Evolutionary conservation across 2,888 invertebrate genomes (phyloP).

Genomic region (Cephus rjabovi): DNA sequence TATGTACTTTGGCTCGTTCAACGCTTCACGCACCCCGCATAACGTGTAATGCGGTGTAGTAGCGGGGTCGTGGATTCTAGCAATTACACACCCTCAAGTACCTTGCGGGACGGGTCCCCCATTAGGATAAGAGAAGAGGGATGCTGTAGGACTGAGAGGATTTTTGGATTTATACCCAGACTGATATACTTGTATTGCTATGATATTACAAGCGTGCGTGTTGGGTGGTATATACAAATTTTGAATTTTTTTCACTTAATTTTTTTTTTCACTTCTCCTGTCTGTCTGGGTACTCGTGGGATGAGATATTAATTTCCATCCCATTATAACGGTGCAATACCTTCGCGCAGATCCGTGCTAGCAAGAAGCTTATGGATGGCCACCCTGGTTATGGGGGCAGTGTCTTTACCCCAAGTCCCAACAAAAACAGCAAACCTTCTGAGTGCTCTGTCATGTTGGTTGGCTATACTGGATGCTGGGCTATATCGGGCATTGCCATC

Average conservation of each 20-base stretch:
- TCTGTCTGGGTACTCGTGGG: too few species aligned
- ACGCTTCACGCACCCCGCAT: slow-evolving; percentile 43
- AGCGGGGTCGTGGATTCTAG: slow-evolving; percentile 64
- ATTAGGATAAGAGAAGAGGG: slow-evolving; percentile 62
- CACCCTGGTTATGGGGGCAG: not conserved
- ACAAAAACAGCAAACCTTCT: slow-evolving; percentile 40
- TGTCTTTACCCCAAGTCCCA: not conserved
- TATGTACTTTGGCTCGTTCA: slow-evolving; percentile 41
- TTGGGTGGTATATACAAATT: too few species aligned
- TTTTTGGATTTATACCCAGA: slow-evolving; percentile 45
- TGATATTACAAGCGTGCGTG: too few species aligned
- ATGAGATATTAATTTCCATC: too few species aligned
- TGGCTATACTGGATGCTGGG: slow-evolving; percentile 41
- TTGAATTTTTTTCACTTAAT: too few species aligned
- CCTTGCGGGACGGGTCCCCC: slow-evolving; percentile 61
- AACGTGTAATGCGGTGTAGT: slow-evolving; percentile 60
- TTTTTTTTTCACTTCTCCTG: too few species aligned
- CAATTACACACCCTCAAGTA: slow-evolving; percentile 65
- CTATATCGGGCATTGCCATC: slow-evolving; percentile 39
- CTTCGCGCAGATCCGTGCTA: too few species aligned
- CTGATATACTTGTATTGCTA: too few species aligned
- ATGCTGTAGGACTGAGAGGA: slow-evolving; percentile 53
- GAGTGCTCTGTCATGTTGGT: slow-evolving; percentile 51
- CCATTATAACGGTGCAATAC: too few species aligned
- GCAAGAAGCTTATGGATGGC: not conserved